Evolutionary conservation across 2,113 vertebrate genomes (phyloP).

Genomic region (Cololabis saira): DNA sequence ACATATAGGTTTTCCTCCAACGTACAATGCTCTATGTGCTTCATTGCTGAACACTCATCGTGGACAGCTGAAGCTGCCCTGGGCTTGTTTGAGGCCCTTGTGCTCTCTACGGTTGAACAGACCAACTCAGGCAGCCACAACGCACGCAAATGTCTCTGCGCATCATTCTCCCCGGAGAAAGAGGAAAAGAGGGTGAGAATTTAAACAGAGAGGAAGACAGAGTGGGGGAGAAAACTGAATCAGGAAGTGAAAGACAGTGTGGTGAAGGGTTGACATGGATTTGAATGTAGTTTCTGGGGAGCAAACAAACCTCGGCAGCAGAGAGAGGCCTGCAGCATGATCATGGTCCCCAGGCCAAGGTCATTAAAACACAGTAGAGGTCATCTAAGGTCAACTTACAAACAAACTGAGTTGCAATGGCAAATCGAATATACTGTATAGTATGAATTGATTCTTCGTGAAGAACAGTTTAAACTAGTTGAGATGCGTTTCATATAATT

Average conservation of each 20-base stretch:
- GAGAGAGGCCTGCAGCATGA: constrained; percentile 5
- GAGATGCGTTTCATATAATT: neutral
- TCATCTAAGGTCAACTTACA: neutral
- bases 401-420: neutral
- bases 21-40: neutral
- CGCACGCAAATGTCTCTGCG: constrained; percentile 65
- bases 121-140: constrained; percentile 53
- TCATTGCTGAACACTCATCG: constrained; percentile 19
- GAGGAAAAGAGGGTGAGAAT: neutral
- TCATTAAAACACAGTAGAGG: neutral
- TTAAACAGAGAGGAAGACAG: constrained; percentile 9
- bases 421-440: too few species aligned
- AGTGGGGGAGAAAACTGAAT: neutral
- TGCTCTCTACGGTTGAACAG: constrained; percentile 30
- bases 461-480: too few species aligned
- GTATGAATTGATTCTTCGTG: too few species aligned
- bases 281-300: constrained; percentile 32
- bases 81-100: constrained; percentile 23
- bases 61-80: constrained; percentile 21
- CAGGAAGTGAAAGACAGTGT: constrained; percentile 13
- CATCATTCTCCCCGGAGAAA: constrained; percentile 52
- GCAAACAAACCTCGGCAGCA: constrained; percentile 46
- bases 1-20: constrained; percentile 8
- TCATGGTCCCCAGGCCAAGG: neutral
- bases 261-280: constrained; percentile 24